Evolutionary conservation across 2,113 vertebrate species (phyloP), one percentile per base, ranked within the genome.

Genomic region (Ancistrus triradiatus): DNA sequence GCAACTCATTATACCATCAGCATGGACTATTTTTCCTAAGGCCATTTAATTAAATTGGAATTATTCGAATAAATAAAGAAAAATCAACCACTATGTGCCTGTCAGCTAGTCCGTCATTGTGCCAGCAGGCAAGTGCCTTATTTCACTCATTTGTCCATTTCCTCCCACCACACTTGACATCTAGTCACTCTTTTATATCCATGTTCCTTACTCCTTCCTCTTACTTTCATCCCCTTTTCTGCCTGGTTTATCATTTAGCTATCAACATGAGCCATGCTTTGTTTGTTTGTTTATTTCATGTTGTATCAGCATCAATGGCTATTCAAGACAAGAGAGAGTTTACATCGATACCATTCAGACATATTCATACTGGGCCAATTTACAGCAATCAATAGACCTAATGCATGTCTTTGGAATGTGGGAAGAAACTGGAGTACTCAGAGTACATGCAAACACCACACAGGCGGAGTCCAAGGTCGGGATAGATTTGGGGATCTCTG

Each of bases 1-100:
- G 87, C 85, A 81, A 78, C 84, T 87, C 84, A 84, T 88, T 88
- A 89, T 83, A 86, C 72, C 74, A 78, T 85, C 79, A 78, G 73
- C 78, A 83, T 62, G 58, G 82, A 81, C 81, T 75, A 82, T 86
- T 85, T 78, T 77, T 73, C 80, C 74, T 72, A 76, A 58, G 75
- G 81, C 76, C 72, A 78, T 79, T 87, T 86, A 88, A 88, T 87
- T 88, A 83, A 88, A 85, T 81, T 77, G 76, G 69, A 85, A 82
- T 86, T 76, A 85, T 85, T 85, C 78, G 68, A 77, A 86, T n/a
- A 81, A 80, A 81, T 59, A 82, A 72, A 78, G 76, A 79, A 78
- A 68, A 84, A 85, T 84, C 80, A 86, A 83, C 78, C 74, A 72
- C 63, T 56, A 72, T 72, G 69, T 71, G 66, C 68, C 83, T 85